Base-by-base conservation (phyloP, 2,113 vertebrate genomes). In the Phycodurus eques region DNA sequence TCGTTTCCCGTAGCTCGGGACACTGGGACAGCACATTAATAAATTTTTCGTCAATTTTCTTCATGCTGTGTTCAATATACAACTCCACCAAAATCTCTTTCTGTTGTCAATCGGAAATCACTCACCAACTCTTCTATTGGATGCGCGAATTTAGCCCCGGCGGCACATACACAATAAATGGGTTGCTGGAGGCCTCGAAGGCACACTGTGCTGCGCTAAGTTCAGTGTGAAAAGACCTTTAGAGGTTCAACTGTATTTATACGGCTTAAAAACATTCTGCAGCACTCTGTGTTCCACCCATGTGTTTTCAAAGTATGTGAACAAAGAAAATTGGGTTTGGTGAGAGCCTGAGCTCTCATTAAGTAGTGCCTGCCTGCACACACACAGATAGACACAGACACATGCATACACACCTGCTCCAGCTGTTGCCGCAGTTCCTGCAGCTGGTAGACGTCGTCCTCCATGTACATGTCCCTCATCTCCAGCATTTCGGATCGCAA, bases 401-500 rank as follows among this genome's bases (percentile, higher is more conserved):
- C 19, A 31, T 22, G 3, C n/a, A 13, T 33, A 64, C 6, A 5
- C 76, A 91, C 90, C 88, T 98, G 96, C 82, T 98, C 96, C 83
- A 99, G 93, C 89, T 99, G 96, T 89, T 98, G 96, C 33, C 98
- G 89, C 65, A 99, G 94, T 78, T 99, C 97, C 90, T 99, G 98
- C 65, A 99, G 87, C 91, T 99, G 98, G 87, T 99, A 98, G 49
- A 98, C 95, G 0, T 99, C 97, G 66, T 99, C 98, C 87, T 99
- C 98, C 95, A 99, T 94, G 89, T 98, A 99, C 85, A 98, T 96
- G 2, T 99, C 98, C 60, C 98, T 90, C 97, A 99, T 98, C 93
- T 99, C 98, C 91, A 99, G 93, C 98, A 99, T 99, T 90, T 99
- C 98, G 0, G 96, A 96, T 0, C 98, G 93, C 75, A 98, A 88